Evolutionary conservation across 2,888 invertebrate genomes (phyloP).

Genomic region (Athetis lepigone): DNA sequence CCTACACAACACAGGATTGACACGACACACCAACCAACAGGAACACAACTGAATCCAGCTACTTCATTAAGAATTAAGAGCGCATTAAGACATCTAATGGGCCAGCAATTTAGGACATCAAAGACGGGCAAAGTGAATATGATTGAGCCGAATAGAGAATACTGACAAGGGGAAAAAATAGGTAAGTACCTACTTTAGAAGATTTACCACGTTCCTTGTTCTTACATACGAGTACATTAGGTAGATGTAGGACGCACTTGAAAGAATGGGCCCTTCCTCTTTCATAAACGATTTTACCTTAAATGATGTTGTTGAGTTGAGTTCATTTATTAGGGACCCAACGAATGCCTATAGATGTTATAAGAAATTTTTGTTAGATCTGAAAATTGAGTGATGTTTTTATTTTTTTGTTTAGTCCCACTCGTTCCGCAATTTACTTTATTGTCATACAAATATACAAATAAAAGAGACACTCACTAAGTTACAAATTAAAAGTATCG

Average conservation of each 20-base stretch:
- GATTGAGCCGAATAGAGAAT: slow-evolving; percentile 22
- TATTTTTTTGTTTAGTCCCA: too few relatives aligned
- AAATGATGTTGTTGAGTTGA: too few relatives aligned
- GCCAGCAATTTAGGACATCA: slow-evolving; percentile 31
- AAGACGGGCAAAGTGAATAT: slow-evolving; percentile 26
- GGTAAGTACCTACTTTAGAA: not conserved
- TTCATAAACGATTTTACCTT: too few relatives aligned
- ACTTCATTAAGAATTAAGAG: slow-evolving; percentile 46
- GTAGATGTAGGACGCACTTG: not conserved
- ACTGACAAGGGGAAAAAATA: not conserved
- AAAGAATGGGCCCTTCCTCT: not conserved
- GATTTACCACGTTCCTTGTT: not conserved
- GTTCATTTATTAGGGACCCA: too few relatives aligned
- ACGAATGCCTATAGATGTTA: too few relatives aligned
- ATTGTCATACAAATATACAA: too few relatives aligned
- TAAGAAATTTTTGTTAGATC: too few relatives aligned
- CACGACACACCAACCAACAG: slow-evolving; percentile 11
- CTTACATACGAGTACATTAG: not conserved
- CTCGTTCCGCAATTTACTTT: too few relatives aligned
- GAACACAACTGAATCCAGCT: slow-evolving; percentile 20
- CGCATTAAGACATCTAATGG: slow-evolving; percentile 43
- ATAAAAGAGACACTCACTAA: too few relatives aligned
- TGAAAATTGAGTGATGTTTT: too few relatives aligned
- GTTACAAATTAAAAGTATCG: too few relatives aligned
- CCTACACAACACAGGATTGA: slow-evolving; percentile 17